A percentile compares a stretch with the other conserved stretches of the same genome.
phyloP scores from a whole-genome alignment of 2,888 invertebrate genomes.

The Anaspis maculata region DNA sequence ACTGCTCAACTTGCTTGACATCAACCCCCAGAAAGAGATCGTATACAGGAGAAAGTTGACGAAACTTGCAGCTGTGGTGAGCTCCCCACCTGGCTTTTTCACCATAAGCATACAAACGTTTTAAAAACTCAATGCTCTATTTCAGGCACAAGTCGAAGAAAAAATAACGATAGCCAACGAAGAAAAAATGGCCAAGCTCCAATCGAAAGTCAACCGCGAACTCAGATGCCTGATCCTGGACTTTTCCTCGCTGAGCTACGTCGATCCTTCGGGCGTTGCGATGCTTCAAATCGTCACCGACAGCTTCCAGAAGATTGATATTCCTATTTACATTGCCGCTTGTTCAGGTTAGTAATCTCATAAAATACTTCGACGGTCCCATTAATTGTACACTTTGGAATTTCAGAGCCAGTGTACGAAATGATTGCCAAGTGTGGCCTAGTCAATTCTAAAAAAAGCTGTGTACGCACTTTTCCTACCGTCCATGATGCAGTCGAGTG shows the following conservation, averaged over 20 bases:
- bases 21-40: conserved; percentile 44
- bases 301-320: conserved; percentile 46
- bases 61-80: conserved; percentile 20
- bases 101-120: too few relatives aligned
- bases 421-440: conserved; percentile 53
- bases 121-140: too few relatives aligned
- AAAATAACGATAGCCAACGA: too few relatives aligned
- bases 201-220: conserved; percentile 27
- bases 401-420: conserved; percentile 56
- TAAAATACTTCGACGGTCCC: background rate
- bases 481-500: conserved; percentile 54
- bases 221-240: conserved; percentile 47
- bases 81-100: too few relatives aligned
- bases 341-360: conserved; percentile 19
- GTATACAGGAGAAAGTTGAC: conserved; percentile 38
- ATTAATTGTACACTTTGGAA: too few relatives aligned
- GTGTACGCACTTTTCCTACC: conserved; percentile 50
- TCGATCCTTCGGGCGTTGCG: conserved; percentile 57
- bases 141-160: too few relatives aligned
- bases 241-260: conserved; percentile 53
- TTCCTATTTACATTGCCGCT: conserved; percentile 47
- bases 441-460: conserved; percentile 45
- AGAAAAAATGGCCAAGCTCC: conserved; percentile 16
- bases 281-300: conserved; percentile 45
- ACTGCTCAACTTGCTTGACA: conserved; percentile 45